Percentiles rank a stretch among this genome's conserved stretches.
These are phyloP conservation scores for Phengaris alcon DNA, from an alignment of 2,888 invertebrate genomes.

Conservation along the genomic window DNA sequence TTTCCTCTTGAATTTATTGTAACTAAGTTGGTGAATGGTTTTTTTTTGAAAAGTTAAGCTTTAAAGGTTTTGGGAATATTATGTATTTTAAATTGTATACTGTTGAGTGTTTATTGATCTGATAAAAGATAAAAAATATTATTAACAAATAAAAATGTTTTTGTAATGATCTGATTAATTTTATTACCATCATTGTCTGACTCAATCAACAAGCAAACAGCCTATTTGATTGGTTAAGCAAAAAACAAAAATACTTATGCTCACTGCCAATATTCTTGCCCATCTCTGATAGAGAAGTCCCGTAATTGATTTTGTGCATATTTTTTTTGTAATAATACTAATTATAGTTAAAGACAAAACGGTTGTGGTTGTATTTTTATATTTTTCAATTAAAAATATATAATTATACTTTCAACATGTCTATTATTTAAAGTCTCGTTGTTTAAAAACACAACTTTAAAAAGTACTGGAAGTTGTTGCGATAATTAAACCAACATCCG, in stretches of 20 bases:
- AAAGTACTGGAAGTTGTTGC: too few species aligned
- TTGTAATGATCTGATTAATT: not conserved
- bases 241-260: not conserved
- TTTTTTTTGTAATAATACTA: not conserved
- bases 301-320: not conserved
- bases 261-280: not conserved
- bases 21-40: constrained; percentile 8
- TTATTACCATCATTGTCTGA: not conserved
- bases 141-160: not conserved
- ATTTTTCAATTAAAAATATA: not conserved
- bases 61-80: not conserved
- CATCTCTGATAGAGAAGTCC: not conserved
- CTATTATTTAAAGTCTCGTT: not conserved
- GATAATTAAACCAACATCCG: too few species aligned
- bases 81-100: not conserved
- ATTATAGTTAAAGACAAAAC: not conserved
- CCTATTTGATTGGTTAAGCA: not conserved
- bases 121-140: not conserved
- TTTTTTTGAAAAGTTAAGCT: not conserved
- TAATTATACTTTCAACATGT: not conserved
- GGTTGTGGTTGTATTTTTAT: not conserved
- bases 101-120: not conserved
- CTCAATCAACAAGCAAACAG: not conserved
- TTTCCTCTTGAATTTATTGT: not conserved
- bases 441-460: too few species aligned